A percentile compares a stretch with the other conserved stretches of the same genome.
Conservation (phyloP, 2,113 vertebrate genomes). For the Heterocephalus glaber region DNA sequence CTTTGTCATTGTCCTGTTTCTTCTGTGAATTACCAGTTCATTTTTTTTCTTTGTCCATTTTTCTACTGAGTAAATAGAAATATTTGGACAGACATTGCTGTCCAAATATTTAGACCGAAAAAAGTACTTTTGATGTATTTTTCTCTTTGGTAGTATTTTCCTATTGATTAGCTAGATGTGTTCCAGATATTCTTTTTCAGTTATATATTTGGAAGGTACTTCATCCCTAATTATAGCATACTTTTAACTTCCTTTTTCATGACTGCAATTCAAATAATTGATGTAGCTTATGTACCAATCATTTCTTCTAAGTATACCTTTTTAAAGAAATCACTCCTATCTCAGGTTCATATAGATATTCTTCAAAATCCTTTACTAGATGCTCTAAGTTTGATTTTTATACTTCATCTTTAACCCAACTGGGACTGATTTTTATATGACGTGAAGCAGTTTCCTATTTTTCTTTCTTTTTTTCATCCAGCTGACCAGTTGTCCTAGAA, state of each 20-base stretch:
- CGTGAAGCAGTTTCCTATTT: not conserved
- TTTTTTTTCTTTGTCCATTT: not conserved
- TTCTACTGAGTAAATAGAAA: not conserved
- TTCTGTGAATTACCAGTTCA: not conserved
- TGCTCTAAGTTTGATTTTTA: not conserved
- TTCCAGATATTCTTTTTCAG: not conserved
- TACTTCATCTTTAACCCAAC: not conserved
- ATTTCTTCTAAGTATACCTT: not conserved
- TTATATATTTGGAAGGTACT: not conserved
- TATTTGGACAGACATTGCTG: not conserved
- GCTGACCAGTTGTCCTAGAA: not conserved
- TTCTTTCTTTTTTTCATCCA: too few species aligned
- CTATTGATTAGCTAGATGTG: not conserved
- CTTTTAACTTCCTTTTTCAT: not conserved
- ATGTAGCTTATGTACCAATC: not conserved
- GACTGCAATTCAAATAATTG: not conserved
- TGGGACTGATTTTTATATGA: not conserved
- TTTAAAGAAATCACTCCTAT: not conserved
- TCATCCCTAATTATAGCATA: not conserved
- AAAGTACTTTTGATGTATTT: not conserved
- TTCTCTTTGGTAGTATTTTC: not conserved
- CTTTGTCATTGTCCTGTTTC: not conserved
- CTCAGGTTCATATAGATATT: not conserved
- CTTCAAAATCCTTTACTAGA: not conserved
- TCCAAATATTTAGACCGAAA: not conserved